Base-by-base conservation (phyloP, 1,140 invertebrate genomes). In the Neodiprion lecontei region DNA sequence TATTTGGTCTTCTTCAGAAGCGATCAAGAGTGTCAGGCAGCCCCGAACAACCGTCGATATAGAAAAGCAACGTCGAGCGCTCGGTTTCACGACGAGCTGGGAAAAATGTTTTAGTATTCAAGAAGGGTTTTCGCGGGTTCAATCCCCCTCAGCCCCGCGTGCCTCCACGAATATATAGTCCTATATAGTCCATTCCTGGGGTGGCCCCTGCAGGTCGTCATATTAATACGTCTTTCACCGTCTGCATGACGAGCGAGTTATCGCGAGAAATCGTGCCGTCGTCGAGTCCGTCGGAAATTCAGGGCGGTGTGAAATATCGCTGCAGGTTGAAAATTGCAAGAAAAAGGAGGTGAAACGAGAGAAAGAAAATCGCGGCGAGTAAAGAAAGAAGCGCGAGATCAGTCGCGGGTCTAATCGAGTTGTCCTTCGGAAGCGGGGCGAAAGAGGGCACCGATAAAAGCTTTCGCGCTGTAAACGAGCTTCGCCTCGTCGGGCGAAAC, bases 211-310 rank as follows among this genome's bases (percentile, higher is more conserved):
- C 53, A 61, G 53, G n/a, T 14, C 53, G 53, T 61, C 53, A 61
- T 61, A 61, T 61, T 61, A 61, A 61, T 61, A 61, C 53, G 53
- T 61, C 53, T 61, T 61, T 61, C 53, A 61, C 8, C 53, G 53
- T 61, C 53, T 61, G 53, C 53, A 61, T 61, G n/a, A 14, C 53
- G 53, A 61, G 53, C 53, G 11, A 61, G n/a, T 17, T 61, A 14
- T 61, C 53, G 53, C 11, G n/a, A 17, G 53, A 17, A 61, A 40
- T 40, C 28, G 28, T 40, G 28, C 28, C 28, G 28, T 40, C 28
- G 28, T 40, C 5, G 28, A 40, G 17, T 21, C 28, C 5, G 28
- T 40, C 28, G 28, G 1, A 40, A 40, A 40, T 40, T 40, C 5
- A 40, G 17, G 17, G 17, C 28, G 28, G 28, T 40, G 28, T 40